Percentiles rank a stretch among this genome's conserved stretches.
phyloP scores from a whole-genome alignment of 2,113 vertebrate genomes.

The Peromyscus leucopus region DNA sequence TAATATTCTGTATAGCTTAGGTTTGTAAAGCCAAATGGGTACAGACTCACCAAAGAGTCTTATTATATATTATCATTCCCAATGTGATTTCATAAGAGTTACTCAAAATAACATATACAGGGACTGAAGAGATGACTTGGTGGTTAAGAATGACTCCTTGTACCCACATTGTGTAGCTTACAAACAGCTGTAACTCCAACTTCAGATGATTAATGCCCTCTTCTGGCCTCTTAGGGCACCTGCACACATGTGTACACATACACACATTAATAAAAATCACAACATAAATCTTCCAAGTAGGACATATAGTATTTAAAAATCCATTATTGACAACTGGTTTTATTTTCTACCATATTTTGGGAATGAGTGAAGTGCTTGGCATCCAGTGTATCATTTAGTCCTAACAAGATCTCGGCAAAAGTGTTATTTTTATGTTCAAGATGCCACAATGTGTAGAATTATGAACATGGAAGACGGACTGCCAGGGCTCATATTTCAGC shows the following conservation, averaged over 20 bases:
- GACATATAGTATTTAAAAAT: not conserved
- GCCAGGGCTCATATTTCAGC: not conserved
- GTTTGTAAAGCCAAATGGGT: not conserved
- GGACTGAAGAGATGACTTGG: not conserved
- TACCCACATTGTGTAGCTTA: not conserved
- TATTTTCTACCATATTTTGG: slow-evolving; percentile 32
- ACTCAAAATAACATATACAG: not conserved
- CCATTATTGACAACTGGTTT: not conserved
- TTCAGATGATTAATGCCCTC: too few relatives aligned
- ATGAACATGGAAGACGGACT: not conserved
- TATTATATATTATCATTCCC: not conserved
- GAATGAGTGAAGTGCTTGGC: not conserved
- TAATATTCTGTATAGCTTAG: not conserved
- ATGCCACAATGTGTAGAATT: not conserved
- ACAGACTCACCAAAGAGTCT: not conserved
- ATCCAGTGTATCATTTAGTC: not conserved
- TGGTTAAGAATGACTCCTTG: not conserved
- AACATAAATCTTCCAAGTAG: not conserved
- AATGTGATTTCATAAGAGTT: not conserved
- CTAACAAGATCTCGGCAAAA: not conserved
- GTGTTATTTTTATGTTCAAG: not conserved
- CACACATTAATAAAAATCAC: not conserved
- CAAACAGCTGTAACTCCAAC: not conserved
- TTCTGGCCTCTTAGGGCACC: not conserved
- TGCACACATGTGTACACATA: not conserved